Conservation (phyloP, 1,140 invertebrate genomes). For the Drosophila triauraria region DNA sequence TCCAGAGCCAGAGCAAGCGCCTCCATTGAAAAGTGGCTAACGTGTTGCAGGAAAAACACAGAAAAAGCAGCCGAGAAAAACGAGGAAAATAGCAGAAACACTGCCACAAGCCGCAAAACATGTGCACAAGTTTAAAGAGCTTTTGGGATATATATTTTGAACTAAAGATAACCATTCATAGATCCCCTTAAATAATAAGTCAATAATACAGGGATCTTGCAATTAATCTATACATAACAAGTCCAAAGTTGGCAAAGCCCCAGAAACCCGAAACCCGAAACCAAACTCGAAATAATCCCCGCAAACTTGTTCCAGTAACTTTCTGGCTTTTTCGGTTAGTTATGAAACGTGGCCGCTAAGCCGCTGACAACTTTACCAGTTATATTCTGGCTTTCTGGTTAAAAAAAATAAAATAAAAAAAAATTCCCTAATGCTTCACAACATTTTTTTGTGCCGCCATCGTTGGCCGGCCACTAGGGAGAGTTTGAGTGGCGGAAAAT, state of each 20-base stretch:
- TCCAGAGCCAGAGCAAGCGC: conserved; percentile 9
- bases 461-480: conserved; percentile 7
- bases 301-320: conserved; percentile 27
- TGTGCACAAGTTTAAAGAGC: conserved; percentile 21
- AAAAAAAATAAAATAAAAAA: background rate
- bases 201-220: conserved; percentile 6
- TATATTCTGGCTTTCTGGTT: background rate
- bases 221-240: conserved; percentile 28
- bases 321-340: conserved; percentile 8
- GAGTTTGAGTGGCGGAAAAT: background rate
- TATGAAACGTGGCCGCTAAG: conserved; percentile 20
- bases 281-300: conserved; percentile 22
- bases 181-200: no score
- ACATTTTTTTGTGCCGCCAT: background rate
- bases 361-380: background rate
- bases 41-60: conserved; percentile 48
- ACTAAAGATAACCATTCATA: background rate
- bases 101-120: conserved; percentile 32
- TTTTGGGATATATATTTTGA: conserved; percentile 3
- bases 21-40: conserved; percentile 67
- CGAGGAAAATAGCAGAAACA: conserved; percentile 33
- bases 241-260: conserved; percentile 19
- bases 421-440: conserved; percentile 20
- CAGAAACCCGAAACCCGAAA: background rate
- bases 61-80: background rate